phyloP scores from a whole-genome alignment of 2,888 invertebrate species.

The Onthophagus sagittarius region DNA sequence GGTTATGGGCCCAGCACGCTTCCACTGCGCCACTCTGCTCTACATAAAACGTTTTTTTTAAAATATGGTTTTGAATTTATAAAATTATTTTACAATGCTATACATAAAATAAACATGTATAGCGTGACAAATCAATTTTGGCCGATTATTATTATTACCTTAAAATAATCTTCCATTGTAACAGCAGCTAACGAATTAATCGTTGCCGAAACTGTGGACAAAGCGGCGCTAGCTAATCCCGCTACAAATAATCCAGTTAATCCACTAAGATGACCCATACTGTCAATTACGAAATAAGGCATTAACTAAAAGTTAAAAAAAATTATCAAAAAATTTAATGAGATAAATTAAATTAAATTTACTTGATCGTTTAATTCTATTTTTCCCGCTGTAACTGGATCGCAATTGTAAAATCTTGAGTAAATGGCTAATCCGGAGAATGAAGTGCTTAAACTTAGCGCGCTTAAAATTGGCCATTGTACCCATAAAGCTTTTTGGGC shows the following conservation, averaged over 20 bases:
- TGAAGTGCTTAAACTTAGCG: slow-evolving; percentile 70
- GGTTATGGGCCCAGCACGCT: slow-evolving; percentile 83
- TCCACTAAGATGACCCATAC: slow-evolving; percentile 70
- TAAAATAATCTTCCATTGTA: slow-evolving; percentile 82
- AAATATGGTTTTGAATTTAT: neutral
- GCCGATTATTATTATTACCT: no score
- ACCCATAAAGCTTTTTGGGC: slow-evolving; percentile 74
- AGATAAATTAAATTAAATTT: slow-evolving; percentile 18
- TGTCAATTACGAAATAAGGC: slow-evolving; percentile 75
- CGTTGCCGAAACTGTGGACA: slow-evolving; percentile 89
- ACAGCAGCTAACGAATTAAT: slow-evolving; percentile 89
- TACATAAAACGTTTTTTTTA: neutral
- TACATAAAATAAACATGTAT: no score
- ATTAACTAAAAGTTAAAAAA: slow-evolving; percentile 51
- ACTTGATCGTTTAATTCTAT: slow-evolving; percentile 69
- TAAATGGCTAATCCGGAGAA: slow-evolving; percentile 75
- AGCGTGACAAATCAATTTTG: no score
- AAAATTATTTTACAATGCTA: slow-evolving; percentile 11
- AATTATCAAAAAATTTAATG: neutral
- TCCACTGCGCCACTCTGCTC: slow-evolving; percentile 80
- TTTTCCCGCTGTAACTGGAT: slow-evolving; percentile 63
- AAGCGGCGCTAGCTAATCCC: slow-evolving; percentile 85
- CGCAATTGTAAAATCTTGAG: slow-evolving; percentile 77
- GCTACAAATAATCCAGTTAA: slow-evolving; percentile 87
- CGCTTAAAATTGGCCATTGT: slow-evolving; percentile 74